Conservation (phyloP, 2,797 vertebrate species). For the Sebastes taczanowskii region DNA sequence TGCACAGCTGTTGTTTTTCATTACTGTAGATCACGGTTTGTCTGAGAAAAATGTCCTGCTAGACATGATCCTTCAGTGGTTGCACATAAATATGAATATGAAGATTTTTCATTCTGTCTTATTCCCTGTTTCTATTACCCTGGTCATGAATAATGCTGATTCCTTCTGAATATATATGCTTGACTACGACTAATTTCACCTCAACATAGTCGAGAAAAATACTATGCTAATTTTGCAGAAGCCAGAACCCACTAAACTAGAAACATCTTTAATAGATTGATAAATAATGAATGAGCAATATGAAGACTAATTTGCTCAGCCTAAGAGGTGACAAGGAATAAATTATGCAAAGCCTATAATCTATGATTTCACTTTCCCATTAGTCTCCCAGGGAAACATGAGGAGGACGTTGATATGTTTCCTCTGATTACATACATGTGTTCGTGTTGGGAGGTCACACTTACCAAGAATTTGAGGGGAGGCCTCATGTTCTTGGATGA, state of each 20-base stretch:
- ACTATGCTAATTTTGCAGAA: neutral
- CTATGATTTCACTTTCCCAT: slow-evolving; percentile 3
- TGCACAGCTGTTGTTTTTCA: neutral
- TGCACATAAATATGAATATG: neutral
- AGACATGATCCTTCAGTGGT: neutral
- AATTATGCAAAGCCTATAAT: slow-evolving; percentile 29
- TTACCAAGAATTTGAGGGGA: slow-evolving; percentile 99
- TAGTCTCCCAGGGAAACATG: neutral
- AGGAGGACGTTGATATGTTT: neutral
- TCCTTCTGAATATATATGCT: neutral
- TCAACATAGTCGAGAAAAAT: neutral
- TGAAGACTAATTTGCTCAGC: neutral
- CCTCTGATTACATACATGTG: slow-evolving; percentile 1
- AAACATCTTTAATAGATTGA: neutral
- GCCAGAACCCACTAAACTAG: neutral
- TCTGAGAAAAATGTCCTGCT: neutral
- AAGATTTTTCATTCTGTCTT: neutral
- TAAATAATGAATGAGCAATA: slow-evolving; percentile 25
- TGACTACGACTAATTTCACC: neutral
- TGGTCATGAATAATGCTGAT: neutral
- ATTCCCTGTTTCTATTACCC: neutral
- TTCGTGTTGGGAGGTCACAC: slow-evolving; percentile 68
- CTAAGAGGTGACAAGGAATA: neutral
- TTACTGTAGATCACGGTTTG: neutral
- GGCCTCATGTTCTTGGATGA: slow-evolving; percentile 97